phyloP scores from a whole-genome alignment of 2,888 invertebrate species.

The Caenorhabditis angaria region DNA sequence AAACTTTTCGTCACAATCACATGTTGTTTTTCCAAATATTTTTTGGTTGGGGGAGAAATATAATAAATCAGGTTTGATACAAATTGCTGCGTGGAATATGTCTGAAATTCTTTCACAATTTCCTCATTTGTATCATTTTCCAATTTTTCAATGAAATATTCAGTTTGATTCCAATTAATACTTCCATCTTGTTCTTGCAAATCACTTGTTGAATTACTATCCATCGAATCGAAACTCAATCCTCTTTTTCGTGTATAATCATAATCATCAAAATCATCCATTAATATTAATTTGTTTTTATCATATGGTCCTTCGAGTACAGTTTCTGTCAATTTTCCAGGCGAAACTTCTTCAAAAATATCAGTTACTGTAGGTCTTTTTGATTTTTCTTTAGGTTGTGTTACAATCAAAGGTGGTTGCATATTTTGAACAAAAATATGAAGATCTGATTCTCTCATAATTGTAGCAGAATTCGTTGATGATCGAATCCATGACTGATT shows the following conservation, averaged over 20 bases:
- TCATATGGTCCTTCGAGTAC: slow-evolving; percentile 31
- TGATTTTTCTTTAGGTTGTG: slow-evolving; percentile 19
- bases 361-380: slow-evolving; percentile 21
- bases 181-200: slow-evolving; percentile 18
- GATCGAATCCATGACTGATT: slow-evolving; percentile 52
- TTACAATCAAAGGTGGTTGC: slow-evolving; percentile 13
- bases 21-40: slow-evolving; percentile 26
- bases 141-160: slow-evolving; percentile 33
- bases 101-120: slow-evolving; percentile 30
- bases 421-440: slow-evolving; percentile 33
- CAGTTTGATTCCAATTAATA: slow-evolving; percentile 38
- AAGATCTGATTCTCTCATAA: slow-evolving; percentile 36
- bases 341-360: slow-evolving; percentile 19
- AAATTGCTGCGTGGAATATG: slow-evolving; percentile 25
- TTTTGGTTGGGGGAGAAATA: neutral
- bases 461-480: slow-evolving; percentile 23
- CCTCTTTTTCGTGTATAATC: slow-evolving; percentile 16
- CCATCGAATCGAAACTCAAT: neutral
- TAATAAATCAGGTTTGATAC: slow-evolving; percentile 19
- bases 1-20: slow-evolving; percentile 28
- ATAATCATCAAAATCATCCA: slow-evolving; percentile 35
- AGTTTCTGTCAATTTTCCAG: slow-evolving; percentile 22
- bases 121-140: slow-evolving; percentile 30
- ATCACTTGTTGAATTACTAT: neutral
- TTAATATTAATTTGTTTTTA: slow-evolving; percentile 30